Evolutionary conservation across 2,113 vertebrate genomes (phyloP).

Genomic region (Cochlearius cochlearius): DNA sequence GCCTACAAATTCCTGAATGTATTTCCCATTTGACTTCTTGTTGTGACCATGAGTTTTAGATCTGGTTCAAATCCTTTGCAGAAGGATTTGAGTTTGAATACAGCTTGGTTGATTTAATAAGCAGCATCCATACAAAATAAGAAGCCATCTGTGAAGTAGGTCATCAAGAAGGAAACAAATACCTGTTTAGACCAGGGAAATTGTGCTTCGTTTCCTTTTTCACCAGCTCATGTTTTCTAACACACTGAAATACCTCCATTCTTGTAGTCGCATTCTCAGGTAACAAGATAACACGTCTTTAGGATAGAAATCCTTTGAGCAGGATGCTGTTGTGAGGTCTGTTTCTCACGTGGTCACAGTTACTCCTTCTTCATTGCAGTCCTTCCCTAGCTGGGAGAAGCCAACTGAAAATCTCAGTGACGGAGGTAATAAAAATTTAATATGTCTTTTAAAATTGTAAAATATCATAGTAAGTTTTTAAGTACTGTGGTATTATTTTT

Average conservation of each 20-base stretch:
- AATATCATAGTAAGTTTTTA: neutral
- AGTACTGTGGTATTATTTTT: neutral
- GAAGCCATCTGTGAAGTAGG: neutral
- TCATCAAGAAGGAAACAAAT: neutral
- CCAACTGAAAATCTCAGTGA: conserved; percentile 12
- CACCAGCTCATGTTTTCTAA: neutral
- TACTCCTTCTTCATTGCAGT: conserved; percentile 71
- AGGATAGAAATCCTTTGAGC: neutral
- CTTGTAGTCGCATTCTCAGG: neutral
- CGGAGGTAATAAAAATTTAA: conserved; percentile 58
- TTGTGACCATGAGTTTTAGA: neutral
- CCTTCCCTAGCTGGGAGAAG: conserved; percentile 71
- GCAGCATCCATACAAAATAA: neutral
- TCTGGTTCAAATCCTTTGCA: neutral
- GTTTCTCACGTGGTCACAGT: neutral
- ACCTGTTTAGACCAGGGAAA: neutral
- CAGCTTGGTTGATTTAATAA: neutral
- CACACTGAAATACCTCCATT: neutral
- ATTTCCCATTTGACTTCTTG: neutral
- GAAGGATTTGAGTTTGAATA: neutral
- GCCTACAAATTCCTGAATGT: neutral
- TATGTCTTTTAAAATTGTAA: neutral
- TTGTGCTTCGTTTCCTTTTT: neutral
- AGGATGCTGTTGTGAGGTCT: neutral
- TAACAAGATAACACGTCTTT: neutral